These are phyloP conservation scores for Tanytarsus gracilentus DNA, from an alignment of 2,888 invertebrate species.

Conservation along the genomic window DNA sequence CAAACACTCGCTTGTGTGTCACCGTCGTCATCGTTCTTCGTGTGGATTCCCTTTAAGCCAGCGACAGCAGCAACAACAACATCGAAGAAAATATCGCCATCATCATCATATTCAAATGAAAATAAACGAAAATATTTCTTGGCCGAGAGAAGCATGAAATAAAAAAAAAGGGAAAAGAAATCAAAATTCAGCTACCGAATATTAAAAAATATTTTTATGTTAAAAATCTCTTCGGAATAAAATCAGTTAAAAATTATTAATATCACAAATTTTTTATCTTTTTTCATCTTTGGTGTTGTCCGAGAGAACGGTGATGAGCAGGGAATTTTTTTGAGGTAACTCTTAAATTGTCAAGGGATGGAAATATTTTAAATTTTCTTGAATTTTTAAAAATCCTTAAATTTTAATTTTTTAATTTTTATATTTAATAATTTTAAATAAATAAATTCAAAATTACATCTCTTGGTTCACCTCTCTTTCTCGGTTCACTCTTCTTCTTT, in stretches of 20 bases:
- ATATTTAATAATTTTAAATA: no score
- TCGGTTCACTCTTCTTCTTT: background rate
- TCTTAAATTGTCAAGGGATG: no score
- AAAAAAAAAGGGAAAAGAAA: constrained; percentile 5
- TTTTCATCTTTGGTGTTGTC: background rate
- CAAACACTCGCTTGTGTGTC: constrained; percentile 1
- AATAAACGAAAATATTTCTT: background rate
- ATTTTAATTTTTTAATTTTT: no score
- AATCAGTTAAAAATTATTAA: constrained; percentile 29
- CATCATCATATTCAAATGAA: no score
- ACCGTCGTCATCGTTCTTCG: no score
- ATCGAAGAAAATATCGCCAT: background rate
- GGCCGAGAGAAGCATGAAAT: background rate
- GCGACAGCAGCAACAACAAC: background rate
- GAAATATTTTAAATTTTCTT: no score
- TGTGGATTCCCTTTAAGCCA: background rate
- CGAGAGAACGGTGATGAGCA: no score
- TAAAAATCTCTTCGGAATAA: constrained; percentile 21
- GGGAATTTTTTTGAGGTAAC: no score
- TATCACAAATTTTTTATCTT: constrained; percentile 1
- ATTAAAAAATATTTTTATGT: constrained; percentile 24
- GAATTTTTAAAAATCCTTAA: no score
- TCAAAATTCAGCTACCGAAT: constrained; percentile 28
- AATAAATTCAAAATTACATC: no score
- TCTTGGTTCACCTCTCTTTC: background rate